phyloP scores from a whole-genome alignment of 2,888 invertebrate species.

The Drosophila recens region DNA sequence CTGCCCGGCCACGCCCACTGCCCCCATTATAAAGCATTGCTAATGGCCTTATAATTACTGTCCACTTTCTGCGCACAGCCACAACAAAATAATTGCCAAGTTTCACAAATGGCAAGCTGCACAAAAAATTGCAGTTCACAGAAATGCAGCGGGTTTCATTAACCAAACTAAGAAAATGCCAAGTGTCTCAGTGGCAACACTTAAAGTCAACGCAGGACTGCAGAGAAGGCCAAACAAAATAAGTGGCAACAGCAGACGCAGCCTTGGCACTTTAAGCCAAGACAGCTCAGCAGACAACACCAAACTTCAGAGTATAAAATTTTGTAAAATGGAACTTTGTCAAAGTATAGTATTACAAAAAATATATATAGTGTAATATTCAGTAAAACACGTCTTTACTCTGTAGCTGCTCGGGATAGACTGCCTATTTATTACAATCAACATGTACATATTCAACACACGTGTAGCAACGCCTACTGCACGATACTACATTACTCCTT shows the following conservation, averaged over 20 bases:
- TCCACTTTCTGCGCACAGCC: constrained; percentile 62
- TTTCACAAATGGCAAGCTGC: constrained; percentile 44
- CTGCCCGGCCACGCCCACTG: neutral
- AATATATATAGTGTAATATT: too few species aligned
- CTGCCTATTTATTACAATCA: too few species aligned
- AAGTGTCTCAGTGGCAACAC: constrained; percentile 22
- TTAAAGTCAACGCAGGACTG: constrained; percentile 27
- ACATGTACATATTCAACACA: too few species aligned
- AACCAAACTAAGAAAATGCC: constrained; percentile 48
- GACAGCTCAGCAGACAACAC: constrained; percentile 24
- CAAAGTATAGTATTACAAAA: constrained; percentile 3
- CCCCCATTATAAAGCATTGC: constrained; percentile 51
- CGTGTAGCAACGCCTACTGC: too few species aligned
- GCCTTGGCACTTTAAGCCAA: constrained; percentile 41
- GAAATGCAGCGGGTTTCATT: constrained; percentile 66
- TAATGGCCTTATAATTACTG: constrained; percentile 80
- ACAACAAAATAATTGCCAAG: constrained; percentile 58
- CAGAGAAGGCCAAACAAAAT: constrained; percentile 19
- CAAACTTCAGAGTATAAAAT: neutral
- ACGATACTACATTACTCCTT: too few species aligned
- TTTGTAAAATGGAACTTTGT: constrained; percentile 36
- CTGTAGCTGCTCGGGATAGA: too few species aligned
- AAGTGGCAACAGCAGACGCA: constrained; percentile 42
- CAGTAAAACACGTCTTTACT: too few species aligned
- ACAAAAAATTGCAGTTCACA: constrained; percentile 26